These are phyloP conservation scores for Chloromyia formosa DNA, from an alignment of 2,888 invertebrate species.

Conservation along the genomic window DNA sequence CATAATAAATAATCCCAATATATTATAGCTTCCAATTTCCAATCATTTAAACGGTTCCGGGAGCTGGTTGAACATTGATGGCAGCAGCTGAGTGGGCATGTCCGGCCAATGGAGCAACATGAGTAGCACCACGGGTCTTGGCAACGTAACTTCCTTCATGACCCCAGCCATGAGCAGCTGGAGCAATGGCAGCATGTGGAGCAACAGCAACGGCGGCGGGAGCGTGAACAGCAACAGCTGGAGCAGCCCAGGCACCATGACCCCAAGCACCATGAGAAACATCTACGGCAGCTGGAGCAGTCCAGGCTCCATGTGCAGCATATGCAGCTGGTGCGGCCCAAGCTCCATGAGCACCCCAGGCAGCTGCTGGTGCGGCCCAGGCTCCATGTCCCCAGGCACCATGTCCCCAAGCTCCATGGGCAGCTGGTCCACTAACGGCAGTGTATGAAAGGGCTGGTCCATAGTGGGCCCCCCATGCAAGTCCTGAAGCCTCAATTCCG, in stretches of 20 bases:
- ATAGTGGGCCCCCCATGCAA: constrained; percentile 48
- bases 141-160: constrained; percentile 62
- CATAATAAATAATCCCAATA: background rate
- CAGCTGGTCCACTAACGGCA: constrained; percentile 53
- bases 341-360: constrained; percentile 49
- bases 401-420: no score
- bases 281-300: background rate
- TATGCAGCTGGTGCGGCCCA: constrained; percentile 46
- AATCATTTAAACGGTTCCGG: constrained; percentile 57
- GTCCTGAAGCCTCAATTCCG: constrained; percentile 52
- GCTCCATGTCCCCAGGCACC: constrained; percentile 50
- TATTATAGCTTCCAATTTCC: background rate
- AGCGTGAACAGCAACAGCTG: constrained; percentile 19
- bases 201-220: constrained; percentile 21
- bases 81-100: constrained; percentile 53
- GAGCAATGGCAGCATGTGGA: background rate
- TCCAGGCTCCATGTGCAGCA: background rate
- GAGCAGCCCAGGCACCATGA: constrained; percentile 24
- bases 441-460: constrained; percentile 50
- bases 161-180: constrained; percentile 45
- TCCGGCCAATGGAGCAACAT: constrained; percentile 63
- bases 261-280: constrained; percentile 48
- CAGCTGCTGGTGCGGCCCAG: constrained; percentile 50
- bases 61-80: constrained; percentile 63
- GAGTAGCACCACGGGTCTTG: constrained; percentile 63